Evolutionary conservation across 2,888 invertebrate genomes (phyloP).

Genomic region (Agrenia bidenticulata): DNA sequence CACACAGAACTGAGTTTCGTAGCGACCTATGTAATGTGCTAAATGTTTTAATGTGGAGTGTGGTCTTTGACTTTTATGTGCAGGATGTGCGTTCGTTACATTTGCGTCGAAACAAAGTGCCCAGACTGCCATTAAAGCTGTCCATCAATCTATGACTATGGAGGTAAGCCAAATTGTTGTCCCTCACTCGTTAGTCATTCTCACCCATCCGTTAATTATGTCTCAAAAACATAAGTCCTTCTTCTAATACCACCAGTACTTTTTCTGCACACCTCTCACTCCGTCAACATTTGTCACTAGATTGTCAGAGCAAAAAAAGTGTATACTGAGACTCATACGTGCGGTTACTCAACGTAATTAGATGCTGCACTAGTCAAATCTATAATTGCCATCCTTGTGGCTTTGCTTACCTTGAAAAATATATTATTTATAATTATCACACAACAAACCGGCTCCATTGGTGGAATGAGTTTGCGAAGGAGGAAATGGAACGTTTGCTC

Average conservation of each 20-base stretch:
- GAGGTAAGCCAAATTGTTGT: slow-evolving; percentile 65
- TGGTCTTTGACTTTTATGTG: slow-evolving; percentile 52
- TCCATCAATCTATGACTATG: slow-evolving; percentile 99
- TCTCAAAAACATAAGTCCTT: too few species aligned
- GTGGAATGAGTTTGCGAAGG: too few species aligned
- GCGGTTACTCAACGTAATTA: too few species aligned
- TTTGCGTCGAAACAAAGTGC: slow-evolving; percentile 97
- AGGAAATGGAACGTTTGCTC: too few species aligned
- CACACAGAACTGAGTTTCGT: too few species aligned
- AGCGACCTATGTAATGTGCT: slow-evolving; percentile 29
- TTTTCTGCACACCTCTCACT: slow-evolving; percentile 12
- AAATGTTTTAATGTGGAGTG: slow-evolving; percentile 42
- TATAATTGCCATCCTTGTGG: neutral
- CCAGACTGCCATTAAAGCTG: slow-evolving; percentile 92
- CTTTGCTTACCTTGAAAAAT: slow-evolving; percentile 8
- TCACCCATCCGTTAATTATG: neutral
- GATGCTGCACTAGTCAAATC: too few species aligned
- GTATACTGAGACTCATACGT: too few species aligned
- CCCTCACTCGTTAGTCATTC: slow-evolving; percentile 21
- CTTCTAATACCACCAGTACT: neutral
- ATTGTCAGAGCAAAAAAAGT: too few species aligned
- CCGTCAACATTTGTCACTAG: neutral
- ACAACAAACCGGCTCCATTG: too few species aligned
- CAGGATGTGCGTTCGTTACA: slow-evolving; percentile 97
- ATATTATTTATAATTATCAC: too few species aligned